Conservation (phyloP, 2,797 vertebrate genomes). For the Sciurus carolinensis region DNA sequence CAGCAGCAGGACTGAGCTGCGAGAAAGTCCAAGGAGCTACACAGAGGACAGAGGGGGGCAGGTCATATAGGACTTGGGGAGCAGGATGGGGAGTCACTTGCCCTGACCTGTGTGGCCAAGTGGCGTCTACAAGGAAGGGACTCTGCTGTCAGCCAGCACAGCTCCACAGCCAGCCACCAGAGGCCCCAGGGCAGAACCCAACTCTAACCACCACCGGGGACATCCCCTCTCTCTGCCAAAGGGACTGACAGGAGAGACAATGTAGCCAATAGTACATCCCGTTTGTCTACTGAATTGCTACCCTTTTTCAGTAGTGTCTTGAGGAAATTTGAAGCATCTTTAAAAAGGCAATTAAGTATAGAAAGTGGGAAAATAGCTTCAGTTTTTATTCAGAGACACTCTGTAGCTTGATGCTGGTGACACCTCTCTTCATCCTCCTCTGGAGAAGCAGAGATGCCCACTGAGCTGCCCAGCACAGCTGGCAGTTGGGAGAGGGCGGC, state of each 20-base stretch:
- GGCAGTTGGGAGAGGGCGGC: background rate
- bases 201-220: background rate
- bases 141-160: background rate
- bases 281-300: background rate
- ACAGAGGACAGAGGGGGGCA: background rate
- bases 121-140: background rate
- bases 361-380: background rate
- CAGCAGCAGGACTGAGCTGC: background rate
- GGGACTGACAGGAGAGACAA: too few species aligned
- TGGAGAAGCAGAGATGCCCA: background rate
- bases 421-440: background rate
- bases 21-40: background rate
- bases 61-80: too few species aligned
- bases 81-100: too few species aligned
- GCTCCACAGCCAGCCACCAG: background rate
- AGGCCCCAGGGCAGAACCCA: background rate
- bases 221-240: background rate
- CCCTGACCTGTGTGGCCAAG: too few species aligned
- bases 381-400: background rate
- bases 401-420: too few species aligned
- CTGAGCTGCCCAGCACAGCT: background rate
- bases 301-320: background rate
- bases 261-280: rapidly evolving
- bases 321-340: background rate
- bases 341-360: background rate